phyloP scores from a whole-genome alignment of 2,888 invertebrate genomes.

The Eupeodes latifasciatus region DNA sequence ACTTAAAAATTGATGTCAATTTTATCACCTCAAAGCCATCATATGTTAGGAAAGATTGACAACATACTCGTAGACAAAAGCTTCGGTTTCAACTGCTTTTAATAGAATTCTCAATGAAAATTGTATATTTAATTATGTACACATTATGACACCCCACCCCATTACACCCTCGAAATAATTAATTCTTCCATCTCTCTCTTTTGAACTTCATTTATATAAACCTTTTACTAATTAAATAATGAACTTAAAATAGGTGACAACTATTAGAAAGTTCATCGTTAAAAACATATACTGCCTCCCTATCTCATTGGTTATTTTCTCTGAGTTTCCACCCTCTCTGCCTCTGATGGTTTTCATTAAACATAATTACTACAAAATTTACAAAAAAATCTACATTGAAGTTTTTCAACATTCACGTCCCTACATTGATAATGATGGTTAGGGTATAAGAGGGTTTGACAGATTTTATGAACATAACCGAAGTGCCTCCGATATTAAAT shows the following conservation, averaged over 20 bases:
- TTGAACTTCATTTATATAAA: constrained; percentile 35
- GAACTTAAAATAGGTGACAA: constrained; percentile 73
- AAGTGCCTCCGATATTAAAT: constrained; percentile 16
- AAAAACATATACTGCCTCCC: constrained; percentile 44
- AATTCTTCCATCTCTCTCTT: constrained; percentile 11
- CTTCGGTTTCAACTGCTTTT: not conserved
- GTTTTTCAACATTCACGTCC: not conserved
- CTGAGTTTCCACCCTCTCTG: too few relatives aligned
- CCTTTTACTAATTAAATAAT: constrained; percentile 68
- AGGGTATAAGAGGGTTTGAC: constrained; percentile 4
- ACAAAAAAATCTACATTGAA: constrained; percentile 8
- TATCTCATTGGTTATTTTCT: too few relatives aligned
- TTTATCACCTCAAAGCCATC: not conserved
- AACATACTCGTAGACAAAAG: not conserved
- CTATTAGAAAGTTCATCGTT: constrained; percentile 70
- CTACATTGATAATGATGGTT: not conserved
- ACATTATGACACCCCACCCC: not conserved
- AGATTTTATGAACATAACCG: constrained; percentile 45
- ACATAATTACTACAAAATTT: constrained; percentile 62
- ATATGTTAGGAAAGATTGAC: not conserved
- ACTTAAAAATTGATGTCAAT: not conserved
- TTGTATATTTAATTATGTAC: not conserved
- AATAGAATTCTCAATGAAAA: not conserved
- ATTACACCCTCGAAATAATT: constrained; percentile 34
- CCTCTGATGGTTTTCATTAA: constrained; percentile 46